Percentiles rank a stretch among this genome's conserved stretches.
Conservation (phyloP, 2,888 invertebrate genomes). For the Cremastinae sp. region DNA sequence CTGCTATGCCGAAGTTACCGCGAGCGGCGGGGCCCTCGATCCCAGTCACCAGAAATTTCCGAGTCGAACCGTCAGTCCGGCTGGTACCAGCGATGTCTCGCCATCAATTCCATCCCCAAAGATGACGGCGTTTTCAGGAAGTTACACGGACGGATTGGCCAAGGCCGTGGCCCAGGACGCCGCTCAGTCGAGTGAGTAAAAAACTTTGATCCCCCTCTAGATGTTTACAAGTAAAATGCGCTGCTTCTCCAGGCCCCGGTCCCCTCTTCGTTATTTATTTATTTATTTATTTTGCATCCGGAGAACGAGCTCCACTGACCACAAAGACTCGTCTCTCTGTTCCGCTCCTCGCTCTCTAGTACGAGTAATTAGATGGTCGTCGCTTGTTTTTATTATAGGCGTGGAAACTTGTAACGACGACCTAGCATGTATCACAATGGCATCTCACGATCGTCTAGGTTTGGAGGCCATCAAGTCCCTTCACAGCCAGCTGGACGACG, state of each 20-base stretch:
- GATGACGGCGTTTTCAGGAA: constrained; percentile 73
- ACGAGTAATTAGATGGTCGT: constrained; percentile 58
- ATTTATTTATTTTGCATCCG: background rate
- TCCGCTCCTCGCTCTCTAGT: constrained; percentile 38
- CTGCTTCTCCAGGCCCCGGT: no score
- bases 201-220: background rate
- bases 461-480: constrained; percentile 96
- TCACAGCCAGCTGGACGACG: constrained; percentile 97
- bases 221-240: background rate
- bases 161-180: constrained; percentile 83
- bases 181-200: constrained; percentile 79
- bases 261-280: background rate
- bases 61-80: constrained; percentile 12
- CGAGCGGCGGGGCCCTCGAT: constrained; percentile 78
- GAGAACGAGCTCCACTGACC: background rate
- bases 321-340: background rate
- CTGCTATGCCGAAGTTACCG: constrained; percentile 69
- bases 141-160: constrained; percentile 82
- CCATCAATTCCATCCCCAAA: constrained; percentile 66
- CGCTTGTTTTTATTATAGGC: constrained; percentile 64
- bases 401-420: constrained; percentile 85
- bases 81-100: background rate
- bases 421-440: constrained; percentile 86
- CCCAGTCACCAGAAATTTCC: constrained; percentile 64
- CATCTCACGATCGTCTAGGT: constrained; percentile 90